A percentile compares a stretch with the other conserved stretches of the same genome.
phyloP scores from a whole-genome alignment of 2,113 vertebrate genomes.

The Lepus europaeus region DNA sequence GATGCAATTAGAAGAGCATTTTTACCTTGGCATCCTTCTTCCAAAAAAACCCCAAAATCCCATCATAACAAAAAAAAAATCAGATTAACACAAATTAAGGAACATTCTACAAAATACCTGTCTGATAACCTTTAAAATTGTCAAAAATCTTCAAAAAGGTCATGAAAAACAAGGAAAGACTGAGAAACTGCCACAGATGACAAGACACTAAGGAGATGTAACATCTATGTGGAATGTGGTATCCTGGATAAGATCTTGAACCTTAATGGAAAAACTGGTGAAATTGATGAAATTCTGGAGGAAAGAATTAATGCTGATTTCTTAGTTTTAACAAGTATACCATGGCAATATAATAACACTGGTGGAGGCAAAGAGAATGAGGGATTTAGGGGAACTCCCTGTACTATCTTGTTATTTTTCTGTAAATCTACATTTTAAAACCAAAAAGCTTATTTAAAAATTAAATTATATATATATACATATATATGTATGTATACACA shows the following conservation, averaged over 20 bases:
- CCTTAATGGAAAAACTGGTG: background rate
- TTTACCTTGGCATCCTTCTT: background rate
- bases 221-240: background rate
- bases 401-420: background rate
- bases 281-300: background rate
- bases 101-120: background rate
- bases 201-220: background rate
- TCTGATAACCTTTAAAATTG: background rate
- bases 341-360: background rate
- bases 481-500: too few relatives aligned
- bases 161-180: background rate
- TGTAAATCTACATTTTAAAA: background rate
- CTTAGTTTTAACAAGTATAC: background rate
- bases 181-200: background rate
- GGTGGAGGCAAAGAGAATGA: background rate
- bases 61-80: background rate
- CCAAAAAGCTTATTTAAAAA: constrained; percentile 5
- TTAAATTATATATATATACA: too few relatives aligned
- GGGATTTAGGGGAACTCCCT: background rate
- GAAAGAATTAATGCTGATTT: background rate
- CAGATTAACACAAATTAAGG: background rate
- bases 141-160: background rate
- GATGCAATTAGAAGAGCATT: background rate
- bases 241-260: background rate
- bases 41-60: background rate